Percentiles rank a stretch among this genome's conserved stretches.
These are phyloP conservation scores for Cinclus cinclus DNA, from an alignment of 2,113 vertebrate species.

Conservation along the genomic window DNA sequence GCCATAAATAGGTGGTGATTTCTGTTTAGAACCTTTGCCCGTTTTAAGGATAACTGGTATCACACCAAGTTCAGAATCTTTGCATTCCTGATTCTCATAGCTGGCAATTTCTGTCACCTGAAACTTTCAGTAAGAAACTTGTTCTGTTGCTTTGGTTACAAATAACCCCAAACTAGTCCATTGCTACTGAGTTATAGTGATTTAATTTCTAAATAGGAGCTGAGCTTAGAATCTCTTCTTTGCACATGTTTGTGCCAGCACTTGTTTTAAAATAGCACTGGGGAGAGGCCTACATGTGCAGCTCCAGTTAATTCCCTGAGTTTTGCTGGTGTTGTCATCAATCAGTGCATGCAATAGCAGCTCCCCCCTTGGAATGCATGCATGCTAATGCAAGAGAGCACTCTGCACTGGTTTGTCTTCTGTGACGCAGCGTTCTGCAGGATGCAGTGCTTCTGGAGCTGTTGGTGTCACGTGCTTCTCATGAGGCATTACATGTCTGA, in stretches of 20 bases:
- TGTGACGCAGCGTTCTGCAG: background rate
- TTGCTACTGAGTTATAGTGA: background rate
- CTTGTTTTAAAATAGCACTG: background rate
- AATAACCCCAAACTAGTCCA: background rate
- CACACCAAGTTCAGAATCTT: background rate
- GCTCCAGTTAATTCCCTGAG: background rate
- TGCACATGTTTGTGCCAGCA: background rate
- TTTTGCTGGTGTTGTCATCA: background rate
- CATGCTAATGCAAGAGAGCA: background rate
- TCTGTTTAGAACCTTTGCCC: background rate
- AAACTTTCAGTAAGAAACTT: background rate
- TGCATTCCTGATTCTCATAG: background rate
- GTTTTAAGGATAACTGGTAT: background rate
- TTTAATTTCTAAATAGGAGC: background rate
- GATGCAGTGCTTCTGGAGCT: background rate
- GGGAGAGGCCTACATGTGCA: background rate
- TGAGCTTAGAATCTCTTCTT: background rate
- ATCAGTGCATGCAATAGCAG: background rate
- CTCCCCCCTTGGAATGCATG: background rate
- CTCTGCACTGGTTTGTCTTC: background rate
- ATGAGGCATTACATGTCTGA: background rate
- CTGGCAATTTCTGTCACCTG: background rate
- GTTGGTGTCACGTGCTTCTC: background rate
- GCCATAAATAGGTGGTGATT: background rate
- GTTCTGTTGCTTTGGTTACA: background rate